phyloP scores from a whole-genome alignment of 2,888 invertebrate species.

The Lottia scabra region DNA sequence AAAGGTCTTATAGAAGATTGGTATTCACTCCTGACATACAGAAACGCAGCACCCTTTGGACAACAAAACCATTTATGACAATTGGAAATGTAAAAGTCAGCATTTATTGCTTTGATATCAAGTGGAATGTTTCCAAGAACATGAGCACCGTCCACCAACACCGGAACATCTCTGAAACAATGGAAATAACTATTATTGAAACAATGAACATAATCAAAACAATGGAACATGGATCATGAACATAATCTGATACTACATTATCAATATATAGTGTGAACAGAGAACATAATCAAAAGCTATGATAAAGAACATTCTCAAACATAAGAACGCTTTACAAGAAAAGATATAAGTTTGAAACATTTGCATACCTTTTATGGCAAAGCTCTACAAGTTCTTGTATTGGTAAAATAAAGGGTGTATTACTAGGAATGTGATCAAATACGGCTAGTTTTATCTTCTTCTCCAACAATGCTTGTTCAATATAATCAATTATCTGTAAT shows the following conservation, averaged over 20 bases:
- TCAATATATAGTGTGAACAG: no score
- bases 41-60: slow-evolving; percentile 64
- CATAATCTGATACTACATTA: no score
- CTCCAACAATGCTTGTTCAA: slow-evolving; percentile 35
- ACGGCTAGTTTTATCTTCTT: slow-evolving; percentile 56
- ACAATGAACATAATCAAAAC: no score
- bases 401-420: slow-evolving; percentile 63
- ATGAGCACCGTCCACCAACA: slow-evolving; percentile 67
- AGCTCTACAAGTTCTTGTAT: slow-evolving; percentile 52
- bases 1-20: slow-evolving; percentile 54
- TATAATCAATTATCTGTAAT: slow-evolving; percentile 48
- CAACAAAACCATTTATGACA: slow-evolving; percentile 67
- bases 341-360: not conserved
- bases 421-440: slow-evolving; percentile 67
- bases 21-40: slow-evolving; percentile 57
- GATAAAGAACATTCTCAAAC: no score
- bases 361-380: slow-evolving; percentile 54
- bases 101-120: slow-evolving; percentile 45
- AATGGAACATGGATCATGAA: no score
- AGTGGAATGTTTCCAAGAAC: slow-evolving; percentile 58
- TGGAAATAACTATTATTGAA: not conserved
- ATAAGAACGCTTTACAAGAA: no score
- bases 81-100: slow-evolving; percentile 65
- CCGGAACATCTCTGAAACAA: slow-evolving; percentile 51
- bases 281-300: no score